Percentiles rank a stretch among this genome's conserved stretches.
These are phyloP conservation scores for Trematomus loennbergii DNA, from an alignment of 2,113 vertebrate genomes.

Conservation along the genomic window DNA sequence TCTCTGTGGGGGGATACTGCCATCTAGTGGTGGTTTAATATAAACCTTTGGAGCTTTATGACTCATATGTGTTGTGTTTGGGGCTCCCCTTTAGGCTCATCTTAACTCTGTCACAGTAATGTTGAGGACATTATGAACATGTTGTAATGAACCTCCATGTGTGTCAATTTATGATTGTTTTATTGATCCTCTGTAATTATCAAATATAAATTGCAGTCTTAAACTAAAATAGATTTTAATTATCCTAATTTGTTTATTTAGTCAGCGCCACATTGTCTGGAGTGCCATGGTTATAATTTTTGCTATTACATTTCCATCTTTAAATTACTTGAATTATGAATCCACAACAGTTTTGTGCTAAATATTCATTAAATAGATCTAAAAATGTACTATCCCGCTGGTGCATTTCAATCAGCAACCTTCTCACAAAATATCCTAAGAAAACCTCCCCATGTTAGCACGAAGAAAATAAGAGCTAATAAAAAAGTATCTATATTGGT, in stretches of 20 bases:
- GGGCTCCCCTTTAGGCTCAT: slow-evolving; percentile 9
- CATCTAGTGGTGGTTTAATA: slow-evolving; percentile 73
- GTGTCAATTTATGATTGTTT: slow-evolving; percentile 17
- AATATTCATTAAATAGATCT: slow-evolving; percentile 1
- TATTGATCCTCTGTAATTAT: slow-evolving; percentile 12
- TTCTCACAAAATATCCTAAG: neutral
- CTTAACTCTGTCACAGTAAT: slow-evolving; percentile 30
- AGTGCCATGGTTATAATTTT: slow-evolving; percentile 90
- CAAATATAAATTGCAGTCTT: slow-evolving; percentile 72
- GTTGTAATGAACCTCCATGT: slow-evolving; percentile 28
- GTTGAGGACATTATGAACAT: slow-evolving; percentile 14
- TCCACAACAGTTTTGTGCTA: neutral
- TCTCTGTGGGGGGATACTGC: slow-evolving; percentile 77
- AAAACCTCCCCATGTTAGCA: neutral
- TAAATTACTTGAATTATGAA: neutral
- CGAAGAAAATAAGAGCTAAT: neutral
- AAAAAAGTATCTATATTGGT: neutral
- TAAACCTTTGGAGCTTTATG: slow-evolving; percentile 7
- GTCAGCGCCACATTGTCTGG: slow-evolving; percentile 84
- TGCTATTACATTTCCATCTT: slow-evolving; percentile 66
- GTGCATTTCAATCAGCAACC: neutral
- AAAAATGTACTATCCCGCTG: slow-evolving; percentile 4
- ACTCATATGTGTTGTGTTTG: slow-evolving; percentile 25
- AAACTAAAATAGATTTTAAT: slow-evolving; percentile 81
- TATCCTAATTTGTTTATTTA: slow-evolving; percentile 74